A percentile compares a stretch with the other conserved stretches of the same genome.
These are phyloP conservation scores for Amblyjoppa fuscipennis DNA, from an alignment of 2,888 invertebrate species.

Conservation along the genomic window DNA sequence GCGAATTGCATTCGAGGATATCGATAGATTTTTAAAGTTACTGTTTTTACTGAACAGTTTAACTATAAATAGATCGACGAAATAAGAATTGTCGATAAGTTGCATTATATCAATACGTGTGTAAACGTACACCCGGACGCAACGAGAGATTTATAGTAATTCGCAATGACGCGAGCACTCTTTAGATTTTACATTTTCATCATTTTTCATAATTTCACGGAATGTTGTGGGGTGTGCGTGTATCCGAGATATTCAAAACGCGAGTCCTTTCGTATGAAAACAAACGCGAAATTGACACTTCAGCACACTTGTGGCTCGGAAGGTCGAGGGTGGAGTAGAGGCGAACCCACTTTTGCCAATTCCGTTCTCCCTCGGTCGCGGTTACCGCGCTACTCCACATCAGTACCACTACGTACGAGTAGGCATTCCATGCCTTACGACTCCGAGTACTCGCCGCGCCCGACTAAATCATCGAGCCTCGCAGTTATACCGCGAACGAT, in stretches of 20 bases:
- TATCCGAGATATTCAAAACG: slow-evolving; percentile 41
- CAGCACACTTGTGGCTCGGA: slow-evolving; percentile 65
- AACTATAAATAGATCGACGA: slow-evolving; percentile 17
- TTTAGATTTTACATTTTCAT: neutral
- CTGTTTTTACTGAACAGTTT: neutral
- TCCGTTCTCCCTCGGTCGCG: neutral
- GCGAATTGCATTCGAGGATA: slow-evolving; percentile 31
- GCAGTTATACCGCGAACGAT: neutral
- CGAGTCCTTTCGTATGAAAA: slow-evolving; percentile 38
- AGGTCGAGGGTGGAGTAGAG: slow-evolving; percentile 54
- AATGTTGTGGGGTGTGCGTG: slow-evolving; percentile 31
- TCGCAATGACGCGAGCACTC: neutral
- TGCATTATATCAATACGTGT: slow-evolving; percentile 2
- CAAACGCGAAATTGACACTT: slow-evolving; percentile 63
- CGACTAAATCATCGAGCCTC: slow-evolving; percentile 32
- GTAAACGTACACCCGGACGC: neutral
- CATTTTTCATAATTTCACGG: slow-evolving; percentile 2
- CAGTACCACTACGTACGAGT: slow-evolving; percentile 50
- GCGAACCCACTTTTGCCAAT: slow-evolving; percentile 21
- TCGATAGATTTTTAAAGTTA: slow-evolving; percentile 34
- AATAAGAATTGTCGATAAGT: slow-evolving; percentile 17
- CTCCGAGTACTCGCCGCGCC: neutral
- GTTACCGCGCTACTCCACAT: slow-evolving; percentile 21
- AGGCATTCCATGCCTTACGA: slow-evolving; percentile 31
- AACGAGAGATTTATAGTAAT: neutral